These are phyloP conservation scores for Otis tarda DNA, from an alignment of 2,113 vertebrate species.

Conservation along the genomic window DNA sequence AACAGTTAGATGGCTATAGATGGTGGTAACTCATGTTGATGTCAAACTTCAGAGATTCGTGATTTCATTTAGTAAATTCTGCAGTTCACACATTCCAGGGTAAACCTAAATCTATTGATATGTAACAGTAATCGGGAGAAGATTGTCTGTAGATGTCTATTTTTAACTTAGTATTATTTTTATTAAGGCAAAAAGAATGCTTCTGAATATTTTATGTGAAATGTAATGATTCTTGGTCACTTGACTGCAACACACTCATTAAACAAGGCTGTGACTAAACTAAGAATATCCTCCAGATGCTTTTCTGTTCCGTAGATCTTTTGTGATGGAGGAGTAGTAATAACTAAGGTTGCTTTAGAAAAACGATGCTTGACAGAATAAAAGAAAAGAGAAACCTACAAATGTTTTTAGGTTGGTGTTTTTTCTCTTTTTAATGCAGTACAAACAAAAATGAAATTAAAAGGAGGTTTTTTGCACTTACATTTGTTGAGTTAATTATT, in stretches of 20 bases:
- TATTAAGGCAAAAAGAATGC: background rate
- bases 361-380: background rate
- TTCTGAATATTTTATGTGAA: background rate
- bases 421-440: background rate
- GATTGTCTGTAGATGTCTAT: background rate
- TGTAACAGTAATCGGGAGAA: background rate
- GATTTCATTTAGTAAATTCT: background rate
- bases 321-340: background rate
- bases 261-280: background rate
- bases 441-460: background rate
- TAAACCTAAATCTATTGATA: background rate
- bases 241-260: background rate
- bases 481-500: conserved; percentile 3
- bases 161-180: background rate
- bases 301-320: background rate
- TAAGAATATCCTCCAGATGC: background rate
- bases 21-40: background rate
- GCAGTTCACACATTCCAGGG: background rate
- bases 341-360: background rate
- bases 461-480: background rate
- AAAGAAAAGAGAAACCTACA: background rate
- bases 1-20: background rate
- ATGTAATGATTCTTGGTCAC: background rate
- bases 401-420: background rate
- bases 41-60: background rate